Conservation (phyloP, 2,888 invertebrate species). For the Abrostola triplasia region DNA sequence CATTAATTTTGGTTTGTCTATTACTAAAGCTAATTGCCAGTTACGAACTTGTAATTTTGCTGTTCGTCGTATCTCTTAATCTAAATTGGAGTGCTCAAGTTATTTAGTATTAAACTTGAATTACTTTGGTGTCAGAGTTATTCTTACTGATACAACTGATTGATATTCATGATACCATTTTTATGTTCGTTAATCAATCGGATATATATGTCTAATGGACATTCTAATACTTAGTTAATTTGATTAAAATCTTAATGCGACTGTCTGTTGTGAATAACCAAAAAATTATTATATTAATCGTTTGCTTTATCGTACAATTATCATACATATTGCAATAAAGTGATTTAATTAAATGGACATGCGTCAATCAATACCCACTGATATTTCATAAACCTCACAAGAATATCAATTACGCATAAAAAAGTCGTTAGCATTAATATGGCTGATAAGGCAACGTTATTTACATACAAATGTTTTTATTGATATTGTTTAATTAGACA, state of each 20-base stretch:
- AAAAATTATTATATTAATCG: background rate
- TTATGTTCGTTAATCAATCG: background rate
- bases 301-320: conserved; percentile 2
- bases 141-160: conserved; percentile 12
- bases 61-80: conserved; percentile 43
- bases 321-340: conserved; percentile 26
- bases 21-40: conserved; percentile 57
- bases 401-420: conserved; percentile 31
- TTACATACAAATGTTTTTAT: conserved; percentile 19
- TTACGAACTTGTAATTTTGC: conserved; percentile 55
- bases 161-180: background rate
- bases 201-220: background rate
- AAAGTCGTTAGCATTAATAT: conserved; percentile 20
- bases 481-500: conserved; percentile 7
- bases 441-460: conserved; percentile 3
- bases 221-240: background rate
- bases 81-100: conserved; percentile 40
- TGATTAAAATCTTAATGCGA: too few relatives aligned
- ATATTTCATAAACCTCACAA: conserved; percentile 12
- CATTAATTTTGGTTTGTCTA: conserved; percentile 70
- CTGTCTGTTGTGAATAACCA: too few relatives aligned
- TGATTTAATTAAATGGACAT: conserved; percentile 6
- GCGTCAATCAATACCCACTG: conserved; percentile 21
- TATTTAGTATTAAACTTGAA: conserved; percentile 44
- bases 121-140: conserved; percentile 27